phyloP scores from a whole-genome alignment of 2,797 vertebrate species.

The Microhierax caerulescens region DNA sequence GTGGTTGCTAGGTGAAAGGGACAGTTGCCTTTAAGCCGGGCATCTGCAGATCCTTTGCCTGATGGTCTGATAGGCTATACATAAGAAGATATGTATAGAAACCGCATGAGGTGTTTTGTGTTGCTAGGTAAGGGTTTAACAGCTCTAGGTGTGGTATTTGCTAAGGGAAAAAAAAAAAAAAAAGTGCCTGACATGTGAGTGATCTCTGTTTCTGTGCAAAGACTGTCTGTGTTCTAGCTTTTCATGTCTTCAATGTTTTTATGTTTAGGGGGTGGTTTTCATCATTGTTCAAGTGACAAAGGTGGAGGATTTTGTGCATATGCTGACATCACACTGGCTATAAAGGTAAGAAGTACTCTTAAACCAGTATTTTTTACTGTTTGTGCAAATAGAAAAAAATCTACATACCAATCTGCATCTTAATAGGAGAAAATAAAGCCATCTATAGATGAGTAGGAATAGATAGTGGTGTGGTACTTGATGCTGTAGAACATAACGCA shows the following conservation, averaged over 20 bases:
- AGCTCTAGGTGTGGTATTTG: neutral
- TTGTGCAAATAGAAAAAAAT: neutral
- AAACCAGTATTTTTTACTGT: neutral
- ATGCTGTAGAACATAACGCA: neutral
- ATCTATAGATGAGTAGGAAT: neutral
- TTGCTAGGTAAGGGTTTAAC: neutral
- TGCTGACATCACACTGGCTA: constrained; percentile 91
- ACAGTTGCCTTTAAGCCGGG: neutral
- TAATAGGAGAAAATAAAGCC: neutral
- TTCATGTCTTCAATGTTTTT: neutral
- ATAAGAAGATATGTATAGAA: neutral
- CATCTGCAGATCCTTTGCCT: neutral
- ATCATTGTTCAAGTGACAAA: constrained; percentile 93
- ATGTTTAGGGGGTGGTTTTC: constrained; percentile 92
- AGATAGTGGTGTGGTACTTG: neutral
- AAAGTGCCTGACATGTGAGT: neutral
- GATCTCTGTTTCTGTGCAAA: neutral
- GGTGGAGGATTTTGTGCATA: constrained; percentile 98
- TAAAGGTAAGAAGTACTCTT: constrained; percentile 82
- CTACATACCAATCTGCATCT: neutral
- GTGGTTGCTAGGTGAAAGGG: neutral
- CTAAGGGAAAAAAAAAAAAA: neutral
- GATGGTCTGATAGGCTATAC: neutral
- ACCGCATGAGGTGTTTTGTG: neutral
- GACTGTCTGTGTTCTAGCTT: neutral